Conservation (phyloP, 2,888 invertebrate species). For the Arctia plantaginis region DNA sequence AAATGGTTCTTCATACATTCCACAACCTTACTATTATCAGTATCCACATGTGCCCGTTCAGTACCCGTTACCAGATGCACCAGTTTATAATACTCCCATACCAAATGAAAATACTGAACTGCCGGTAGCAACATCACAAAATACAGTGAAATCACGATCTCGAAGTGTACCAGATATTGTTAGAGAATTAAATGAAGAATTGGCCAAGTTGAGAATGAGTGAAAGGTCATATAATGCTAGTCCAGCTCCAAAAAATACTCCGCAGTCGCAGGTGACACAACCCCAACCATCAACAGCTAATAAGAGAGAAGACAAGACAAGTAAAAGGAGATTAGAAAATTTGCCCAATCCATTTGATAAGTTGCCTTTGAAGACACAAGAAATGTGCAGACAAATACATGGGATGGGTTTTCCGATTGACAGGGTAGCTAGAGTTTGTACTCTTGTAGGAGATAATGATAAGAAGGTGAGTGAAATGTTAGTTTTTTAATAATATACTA, state of each 20-base stretch:
- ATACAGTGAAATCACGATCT: slow-evolving; percentile 79
- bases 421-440: slow-evolving; percentile 93
- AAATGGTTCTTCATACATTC: slow-evolving; percentile 71
- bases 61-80: slow-evolving; percentile 59
- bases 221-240: slow-evolving; percentile 84
- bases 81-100: slow-evolving; percentile 35
- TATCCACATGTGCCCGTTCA: slow-evolving; percentile 68
- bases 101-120: slow-evolving; percentile 51
- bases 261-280: slow-evolving; percentile 51
- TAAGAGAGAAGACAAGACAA: slow-evolving; percentile 62
- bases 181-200: slow-evolving; percentile 90
- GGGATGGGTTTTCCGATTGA: slow-evolving; percentile 96
- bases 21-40: slow-evolving; percentile 77
- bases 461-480: slow-evolving; percentile 89
- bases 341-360: slow-evolving; percentile 77
- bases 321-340: slow-evolving; percentile 66
- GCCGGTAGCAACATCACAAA: slow-evolving; percentile 54
- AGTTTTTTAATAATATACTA: not conserved
- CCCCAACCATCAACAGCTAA: slow-evolving; percentile 54
- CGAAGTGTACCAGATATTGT: slow-evolving; percentile 92
- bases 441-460: slow-evolving; percentile 91
- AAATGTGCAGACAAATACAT: slow-evolving; percentile 90
- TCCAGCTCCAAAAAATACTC: slow-evolving; percentile 73
- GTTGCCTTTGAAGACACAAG: slow-evolving; percentile 85
- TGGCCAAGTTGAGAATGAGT: slow-evolving; percentile 81